Evolutionary conservation across 37 sponge, comb jelly and placozoan genomes (phyloP).

Genomic region (Mnemiopsis leidyi): DNA sequence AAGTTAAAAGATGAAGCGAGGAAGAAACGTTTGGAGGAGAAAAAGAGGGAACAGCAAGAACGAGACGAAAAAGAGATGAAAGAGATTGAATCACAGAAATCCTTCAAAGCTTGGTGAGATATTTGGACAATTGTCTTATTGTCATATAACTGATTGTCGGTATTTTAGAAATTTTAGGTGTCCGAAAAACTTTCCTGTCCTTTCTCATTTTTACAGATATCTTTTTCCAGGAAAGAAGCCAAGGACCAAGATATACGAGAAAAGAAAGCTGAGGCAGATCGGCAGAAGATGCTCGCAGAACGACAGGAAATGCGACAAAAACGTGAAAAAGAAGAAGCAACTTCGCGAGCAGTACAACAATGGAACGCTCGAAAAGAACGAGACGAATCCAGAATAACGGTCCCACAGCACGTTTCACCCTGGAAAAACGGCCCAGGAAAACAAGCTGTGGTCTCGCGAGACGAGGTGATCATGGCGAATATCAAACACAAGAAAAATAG

Average conservation of each 20-base stretch:
- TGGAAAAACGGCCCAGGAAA: constrained; percentile 56
- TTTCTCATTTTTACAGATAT: no score
- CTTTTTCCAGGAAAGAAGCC: constrained; percentile 31
- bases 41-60: background rate
- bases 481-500: constrained; percentile 50
- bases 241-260: background rate
- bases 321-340: background rate
- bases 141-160: no score
- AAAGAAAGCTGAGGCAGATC: constrained; percentile 8
- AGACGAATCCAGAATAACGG: background rate
- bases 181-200: no score
- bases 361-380: constrained; percentile 47
- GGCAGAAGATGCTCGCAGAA: background rate
- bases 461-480: constrained; percentile 36
- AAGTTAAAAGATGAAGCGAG: constrained; percentile 1
- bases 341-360: background rate
- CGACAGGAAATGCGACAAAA: background rate
- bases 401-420: constrained; percentile 29
- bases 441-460: background rate
- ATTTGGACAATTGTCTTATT: no score
- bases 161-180: no score
- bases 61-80: constrained; percentile 55
- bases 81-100: constrained; percentile 56
- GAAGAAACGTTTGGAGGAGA: constrained; percentile 19
- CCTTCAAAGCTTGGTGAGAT: constrained; percentile 52